Evolutionary conservation across 2,888 invertebrate genomes (phyloP).

Genomic region (Didymodactylos carnosus): DNA sequence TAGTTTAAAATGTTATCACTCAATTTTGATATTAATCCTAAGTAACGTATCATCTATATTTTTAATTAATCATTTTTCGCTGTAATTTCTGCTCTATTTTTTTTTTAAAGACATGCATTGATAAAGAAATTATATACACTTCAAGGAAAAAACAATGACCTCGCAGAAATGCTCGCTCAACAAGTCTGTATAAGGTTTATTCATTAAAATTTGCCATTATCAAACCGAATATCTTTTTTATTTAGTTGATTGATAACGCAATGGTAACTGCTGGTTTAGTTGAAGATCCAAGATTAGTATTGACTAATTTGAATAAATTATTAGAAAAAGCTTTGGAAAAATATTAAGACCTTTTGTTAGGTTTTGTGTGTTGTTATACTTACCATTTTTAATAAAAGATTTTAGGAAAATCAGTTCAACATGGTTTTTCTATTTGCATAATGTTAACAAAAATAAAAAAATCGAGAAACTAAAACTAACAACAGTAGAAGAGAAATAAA

Average conservation of each 20-base stretch:
- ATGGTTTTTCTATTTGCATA: neutral
- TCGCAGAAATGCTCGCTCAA: neutral
- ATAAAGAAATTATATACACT: neutral
- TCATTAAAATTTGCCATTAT: neutral
- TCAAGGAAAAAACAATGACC: neutral
- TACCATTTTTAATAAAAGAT: neutral
- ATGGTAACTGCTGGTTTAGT: slow-evolving; percentile 84
- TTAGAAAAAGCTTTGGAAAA: slow-evolving; percentile 31
- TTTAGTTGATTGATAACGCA: slow-evolving; percentile 51
- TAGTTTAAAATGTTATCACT: slow-evolving; percentile 65
- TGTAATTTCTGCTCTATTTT: too few species aligned
- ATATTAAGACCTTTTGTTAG: too few species aligned
- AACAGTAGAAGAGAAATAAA: neutral
- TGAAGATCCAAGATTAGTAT: slow-evolving; percentile 65
- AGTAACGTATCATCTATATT: slow-evolving; percentile 39
- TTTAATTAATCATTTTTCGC: too few species aligned
- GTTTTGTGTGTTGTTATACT: too few species aligned
- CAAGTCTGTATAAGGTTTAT: neutral
- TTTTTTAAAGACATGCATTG: neutral
- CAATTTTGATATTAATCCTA: slow-evolving; percentile 76
- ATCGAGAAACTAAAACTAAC: neutral
- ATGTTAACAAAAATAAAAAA: neutral
- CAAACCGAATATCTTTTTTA: slow-evolving; percentile 18
- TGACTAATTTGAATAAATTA: slow-evolving; percentile 66
- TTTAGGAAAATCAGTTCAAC: neutral